Evolutionary conservation across 2,888 invertebrate species (phyloP).

Genomic region (Abrostola triplasia): DNA sequence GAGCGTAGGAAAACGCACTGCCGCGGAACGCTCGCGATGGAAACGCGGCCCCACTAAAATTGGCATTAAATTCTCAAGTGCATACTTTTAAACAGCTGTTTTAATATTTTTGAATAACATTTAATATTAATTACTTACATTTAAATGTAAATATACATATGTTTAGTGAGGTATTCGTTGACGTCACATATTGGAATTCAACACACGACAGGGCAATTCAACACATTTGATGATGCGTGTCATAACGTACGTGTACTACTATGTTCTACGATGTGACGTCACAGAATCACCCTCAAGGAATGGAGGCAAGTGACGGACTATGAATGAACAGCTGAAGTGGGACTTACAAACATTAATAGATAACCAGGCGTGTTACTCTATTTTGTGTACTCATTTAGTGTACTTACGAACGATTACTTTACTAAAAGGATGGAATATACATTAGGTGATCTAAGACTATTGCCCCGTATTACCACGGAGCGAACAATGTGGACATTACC

Average conservation of each 20-base stretch:
- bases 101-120: conserved; percentile 67
- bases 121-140: conserved; percentile 71
- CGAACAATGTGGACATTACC: conserved; percentile 72
- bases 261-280: conserved; percentile 46
- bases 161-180: conserved; percentile 63
- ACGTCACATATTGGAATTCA: conserved; percentile 45
- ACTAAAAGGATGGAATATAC: conserved; percentile 88
- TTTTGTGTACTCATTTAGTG: conserved; percentile 83
- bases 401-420: conserved; percentile 82
- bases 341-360: conserved; percentile 80
- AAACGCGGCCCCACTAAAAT: conserved; percentile 64
- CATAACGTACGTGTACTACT: conserved; percentile 14
- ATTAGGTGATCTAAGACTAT: conserved; percentile 84
- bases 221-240: conserved; percentile 23
- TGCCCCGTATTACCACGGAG: conserved; percentile 66
- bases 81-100: conserved; percentile 73
- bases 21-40: conserved; percentile 55
- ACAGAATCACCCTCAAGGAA: conserved; percentile 59
- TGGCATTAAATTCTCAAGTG: conserved; percentile 78
- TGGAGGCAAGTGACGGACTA: conserved; percentile 81
- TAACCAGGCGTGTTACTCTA: conserved; percentile 79
- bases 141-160: conserved; percentile 81
- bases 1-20: conserved; percentile 10
- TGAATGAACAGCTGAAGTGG: conserved; percentile 74
- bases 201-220: conserved; percentile 13